A percentile compares a stretch with the other conserved stretches of the same genome.
phyloP scores from a whole-genome alignment of 2,113 vertebrate genomes.

The Megaceryle torquata region DNA sequence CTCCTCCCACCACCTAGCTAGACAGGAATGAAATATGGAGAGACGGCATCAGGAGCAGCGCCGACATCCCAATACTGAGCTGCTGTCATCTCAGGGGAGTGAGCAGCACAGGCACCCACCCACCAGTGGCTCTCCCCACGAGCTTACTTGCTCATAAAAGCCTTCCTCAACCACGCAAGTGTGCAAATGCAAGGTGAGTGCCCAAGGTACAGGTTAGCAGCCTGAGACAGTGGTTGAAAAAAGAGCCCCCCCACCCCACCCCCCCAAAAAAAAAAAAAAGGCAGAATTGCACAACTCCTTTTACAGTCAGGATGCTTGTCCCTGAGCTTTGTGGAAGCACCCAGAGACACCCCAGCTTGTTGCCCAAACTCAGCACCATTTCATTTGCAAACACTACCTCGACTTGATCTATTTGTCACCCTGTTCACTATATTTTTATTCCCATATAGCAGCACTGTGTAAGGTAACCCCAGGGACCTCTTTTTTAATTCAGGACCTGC shows the following conservation, averaged over 20 bases:
- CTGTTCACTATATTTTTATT: not conserved
- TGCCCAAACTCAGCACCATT: not conserved
- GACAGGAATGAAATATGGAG: not conserved
- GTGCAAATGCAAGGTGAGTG: fast-evolving
- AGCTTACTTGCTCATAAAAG: not conserved
- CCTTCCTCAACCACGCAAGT: not conserved
- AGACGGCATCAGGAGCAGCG: not conserved
- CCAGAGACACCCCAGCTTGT: fast-evolving
- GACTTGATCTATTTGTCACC: not conserved
- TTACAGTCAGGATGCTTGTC: fast-evolving
- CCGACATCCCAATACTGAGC: not conserved
- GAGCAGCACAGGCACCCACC: not conserved
- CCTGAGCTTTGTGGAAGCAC: fast-evolving
- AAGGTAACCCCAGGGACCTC: not conserved
- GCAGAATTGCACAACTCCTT: not conserved
- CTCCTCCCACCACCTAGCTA: conserved; percentile 26
- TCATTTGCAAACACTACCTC: not conserved
- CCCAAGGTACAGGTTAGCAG: not conserved
- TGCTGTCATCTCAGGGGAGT: not conserved
- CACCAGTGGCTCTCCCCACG: fast-evolving
- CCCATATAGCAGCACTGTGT: fast-evolving
- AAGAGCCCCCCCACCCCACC: not conserved
- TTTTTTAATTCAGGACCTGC: not conserved
- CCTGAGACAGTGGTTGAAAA: fast-evolving
- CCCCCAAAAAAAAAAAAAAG: not conserved